phyloP scores from a whole-genome alignment of 2,797 vertebrate species.

The Leptoclinus maculatus region DNA sequence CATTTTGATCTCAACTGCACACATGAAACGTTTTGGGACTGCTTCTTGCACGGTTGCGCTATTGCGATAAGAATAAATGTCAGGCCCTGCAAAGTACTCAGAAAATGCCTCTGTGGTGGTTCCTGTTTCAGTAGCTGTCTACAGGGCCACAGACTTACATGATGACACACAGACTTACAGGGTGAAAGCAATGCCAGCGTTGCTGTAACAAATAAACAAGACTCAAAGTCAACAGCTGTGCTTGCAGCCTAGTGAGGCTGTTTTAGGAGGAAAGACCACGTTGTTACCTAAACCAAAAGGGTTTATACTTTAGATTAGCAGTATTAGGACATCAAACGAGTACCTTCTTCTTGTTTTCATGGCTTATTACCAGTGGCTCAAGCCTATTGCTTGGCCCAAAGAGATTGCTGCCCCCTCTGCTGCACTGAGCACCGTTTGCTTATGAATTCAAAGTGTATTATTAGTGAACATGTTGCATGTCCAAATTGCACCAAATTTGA shows the following conservation, averaged over 20 bases:
- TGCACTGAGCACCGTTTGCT: background rate
- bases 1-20: background rate
- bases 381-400: background rate
- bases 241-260: background rate
- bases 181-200: background rate
- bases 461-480: background rate
- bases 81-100: background rate
- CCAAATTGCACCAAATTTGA: background rate
- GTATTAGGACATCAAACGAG: background rate
- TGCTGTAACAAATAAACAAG: background rate
- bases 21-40: too few species aligned
- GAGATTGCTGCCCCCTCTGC: background rate
- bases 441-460: background rate
- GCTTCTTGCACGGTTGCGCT: too few species aligned
- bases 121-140: background rate
- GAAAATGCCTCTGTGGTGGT: background rate
- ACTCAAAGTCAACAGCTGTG: background rate
- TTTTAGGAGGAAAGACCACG: too few species aligned
- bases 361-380: background rate
- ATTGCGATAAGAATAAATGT: too few species aligned
- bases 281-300: background rate
- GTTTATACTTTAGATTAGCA: background rate
- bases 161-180: background rate
- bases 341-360: background rate
- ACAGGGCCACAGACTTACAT: background rate